Evolutionary conservation across 2,797 vertebrate species (phyloP).

Genomic region (Tinamus major): DNA sequence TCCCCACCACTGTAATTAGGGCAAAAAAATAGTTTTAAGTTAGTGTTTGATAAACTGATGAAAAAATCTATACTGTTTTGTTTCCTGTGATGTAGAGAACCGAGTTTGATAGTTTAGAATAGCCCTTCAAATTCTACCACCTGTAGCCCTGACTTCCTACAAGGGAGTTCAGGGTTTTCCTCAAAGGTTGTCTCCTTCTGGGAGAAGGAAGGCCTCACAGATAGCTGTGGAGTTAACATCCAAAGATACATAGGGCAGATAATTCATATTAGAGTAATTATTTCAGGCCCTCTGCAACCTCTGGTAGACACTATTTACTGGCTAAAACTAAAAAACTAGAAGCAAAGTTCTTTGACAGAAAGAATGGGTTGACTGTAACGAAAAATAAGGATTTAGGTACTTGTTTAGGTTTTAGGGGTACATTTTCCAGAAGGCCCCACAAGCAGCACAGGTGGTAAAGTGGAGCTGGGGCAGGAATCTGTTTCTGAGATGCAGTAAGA

Average conservation of each 20-base stretch:
- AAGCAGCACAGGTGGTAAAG: background rate
- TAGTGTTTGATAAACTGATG: background rate
- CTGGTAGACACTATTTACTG: constrained; percentile 18
- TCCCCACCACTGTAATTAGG: fast-evolving
- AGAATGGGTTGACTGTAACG: background rate
- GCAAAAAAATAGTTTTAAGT: background rate
- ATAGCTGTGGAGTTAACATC: background rate
- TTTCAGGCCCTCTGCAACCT: constrained; percentile 12
- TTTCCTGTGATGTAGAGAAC: background rate
- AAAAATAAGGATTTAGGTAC: too few relatives aligned
- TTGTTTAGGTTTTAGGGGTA: too few relatives aligned
- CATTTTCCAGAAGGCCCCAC: too few relatives aligned
- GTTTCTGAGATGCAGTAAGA: background rate
- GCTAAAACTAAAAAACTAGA: background rate
- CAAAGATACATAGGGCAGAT: background rate
- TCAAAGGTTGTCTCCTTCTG: background rate
- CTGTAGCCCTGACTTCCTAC: background rate
- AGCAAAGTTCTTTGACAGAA: background rate
- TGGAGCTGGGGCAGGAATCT: background rate
- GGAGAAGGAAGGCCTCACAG: background rate
- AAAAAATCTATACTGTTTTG: background rate
- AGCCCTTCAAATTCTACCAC: background rate
- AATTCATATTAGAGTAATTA: background rate
- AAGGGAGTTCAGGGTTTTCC: background rate
- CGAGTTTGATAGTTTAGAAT: background rate